Evolutionary conservation across 2,888 invertebrate species (phyloP).

Genomic region (Thecocarcelia acutangulata): DNA sequence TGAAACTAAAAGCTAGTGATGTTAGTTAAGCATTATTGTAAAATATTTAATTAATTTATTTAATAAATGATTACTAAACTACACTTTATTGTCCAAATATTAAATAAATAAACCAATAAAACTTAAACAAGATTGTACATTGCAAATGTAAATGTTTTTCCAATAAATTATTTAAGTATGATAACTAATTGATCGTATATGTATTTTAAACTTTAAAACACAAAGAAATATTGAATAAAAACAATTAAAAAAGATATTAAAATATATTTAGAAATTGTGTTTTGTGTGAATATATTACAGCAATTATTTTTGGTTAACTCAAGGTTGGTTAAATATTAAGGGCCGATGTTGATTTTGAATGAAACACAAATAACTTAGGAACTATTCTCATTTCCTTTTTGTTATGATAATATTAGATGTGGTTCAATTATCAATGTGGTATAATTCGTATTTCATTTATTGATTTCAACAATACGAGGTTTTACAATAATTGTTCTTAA

Average conservation of each 20-base stretch:
- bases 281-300: too few species aligned
- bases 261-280: not conserved
- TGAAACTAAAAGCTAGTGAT: slow-evolving; percentile 72
- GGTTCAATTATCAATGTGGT: too few species aligned
- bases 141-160: slow-evolving; percentile 59
- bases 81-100: slow-evolving; percentile 65
- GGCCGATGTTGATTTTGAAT: too few species aligned
- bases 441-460: too few species aligned
- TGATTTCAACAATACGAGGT: too few species aligned
- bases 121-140: slow-evolving; percentile 48
- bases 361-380: too few species aligned
- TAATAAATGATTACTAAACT: slow-evolving; percentile 52
- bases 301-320: too few species aligned
- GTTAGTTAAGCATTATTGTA: slow-evolving; percentile 69
- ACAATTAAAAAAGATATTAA: slow-evolving; percentile 43
- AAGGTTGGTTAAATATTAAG: too few species aligned
- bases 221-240: slow-evolving; percentile 49
- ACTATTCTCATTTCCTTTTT: too few species aligned
- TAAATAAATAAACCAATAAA: slow-evolving; percentile 23
- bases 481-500: too few species aligned
- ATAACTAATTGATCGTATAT: slow-evolving; percentile 49
- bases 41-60: slow-evolving; percentile 62
- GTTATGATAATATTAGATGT: too few species aligned
- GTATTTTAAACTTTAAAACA: slow-evolving; percentile 55
- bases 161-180: slow-evolving; percentile 58